A percentile compares a stretch with the other conserved stretches of the same genome.
phyloP scores from a whole-genome alignment of 2,888 invertebrate genomes.

The Mayetiola destructor region DNA sequence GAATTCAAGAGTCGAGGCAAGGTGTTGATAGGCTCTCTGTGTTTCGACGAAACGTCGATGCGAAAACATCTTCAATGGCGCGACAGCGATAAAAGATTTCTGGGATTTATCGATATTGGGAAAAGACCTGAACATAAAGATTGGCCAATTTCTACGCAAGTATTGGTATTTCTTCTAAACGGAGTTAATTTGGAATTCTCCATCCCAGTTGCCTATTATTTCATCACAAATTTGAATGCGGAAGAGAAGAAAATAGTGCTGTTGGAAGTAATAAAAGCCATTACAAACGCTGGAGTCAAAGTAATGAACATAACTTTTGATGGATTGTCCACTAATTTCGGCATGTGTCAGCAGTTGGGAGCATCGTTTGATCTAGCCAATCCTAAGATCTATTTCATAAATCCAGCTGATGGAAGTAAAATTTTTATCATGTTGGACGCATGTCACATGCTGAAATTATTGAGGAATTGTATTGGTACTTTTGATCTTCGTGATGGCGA shows the following conservation, averaged over 20 bases:
- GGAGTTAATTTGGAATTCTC: not conserved
- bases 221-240: not conserved
- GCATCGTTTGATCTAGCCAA: not conserved
- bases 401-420: not conserved
- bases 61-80: too few species aligned
- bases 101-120: too few species aligned
- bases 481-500: not conserved
- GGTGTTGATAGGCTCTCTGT: too few species aligned
- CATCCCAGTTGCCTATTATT: not conserved
- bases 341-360: not conserved
- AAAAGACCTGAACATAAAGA: too few species aligned
- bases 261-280: not conserved
- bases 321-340: not conserved
- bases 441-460: not conserved
- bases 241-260: not conserved
- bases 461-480: not conserved
- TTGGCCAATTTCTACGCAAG: not conserved
- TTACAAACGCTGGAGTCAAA: not conserved
- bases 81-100: too few species aligned
- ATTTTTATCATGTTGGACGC: not conserved
- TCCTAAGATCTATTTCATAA: not conserved
- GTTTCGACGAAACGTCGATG: too few species aligned
- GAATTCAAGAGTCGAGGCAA: too few species aligned
- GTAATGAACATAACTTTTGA: not conserved
- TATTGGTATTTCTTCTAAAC: not conserved